Evolutionary conservation across 2,888 invertebrate genomes (phyloP).

Genomic region (Orthosia incerta): DNA sequence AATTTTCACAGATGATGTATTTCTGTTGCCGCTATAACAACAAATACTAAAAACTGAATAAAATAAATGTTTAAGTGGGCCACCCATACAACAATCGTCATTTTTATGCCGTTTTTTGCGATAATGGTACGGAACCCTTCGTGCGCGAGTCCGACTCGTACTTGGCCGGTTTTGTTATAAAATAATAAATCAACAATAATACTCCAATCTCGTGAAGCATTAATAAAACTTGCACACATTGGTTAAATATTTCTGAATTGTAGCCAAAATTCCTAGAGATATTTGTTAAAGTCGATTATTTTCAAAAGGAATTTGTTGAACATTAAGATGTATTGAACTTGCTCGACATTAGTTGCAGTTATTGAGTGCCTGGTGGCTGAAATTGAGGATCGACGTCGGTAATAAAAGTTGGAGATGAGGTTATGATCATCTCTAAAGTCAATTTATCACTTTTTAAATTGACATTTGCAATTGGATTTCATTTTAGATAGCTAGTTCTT

Average conservation of each 20-base stretch:
- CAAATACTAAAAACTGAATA: too few species aligned
- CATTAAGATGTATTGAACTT: slow-evolving; percentile 32
- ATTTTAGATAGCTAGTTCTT: too few species aligned
- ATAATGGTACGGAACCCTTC: too few species aligned
- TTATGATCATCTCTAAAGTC: background rate
- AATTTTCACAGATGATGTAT: too few species aligned
- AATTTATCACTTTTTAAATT: slow-evolving; percentile 2
- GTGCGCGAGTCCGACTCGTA: too few species aligned
- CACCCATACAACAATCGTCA: too few species aligned
- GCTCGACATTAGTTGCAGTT: slow-evolving; percentile 29
- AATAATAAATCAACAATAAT: slow-evolving; percentile 22
- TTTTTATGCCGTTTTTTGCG: too few species aligned
- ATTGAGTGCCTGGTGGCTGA: slow-evolving; percentile 6
- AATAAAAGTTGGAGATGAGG: slow-evolving; percentile 18
- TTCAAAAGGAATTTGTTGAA: slow-evolving; percentile 12
- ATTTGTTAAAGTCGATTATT: slow-evolving; percentile 37
- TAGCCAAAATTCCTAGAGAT: slow-evolving; percentile 40
- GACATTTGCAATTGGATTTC: background rate
- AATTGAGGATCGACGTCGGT: slow-evolving; percentile 1
- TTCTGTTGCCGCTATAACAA: too few species aligned
- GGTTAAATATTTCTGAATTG: slow-evolving; percentile 38
- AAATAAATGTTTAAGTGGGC: too few species aligned
- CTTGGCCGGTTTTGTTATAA: too few species aligned
- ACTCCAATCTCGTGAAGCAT: slow-evolving; percentile 14
- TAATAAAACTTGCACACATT: slow-evolving; percentile 34